These are phyloP conservation scores for Lanius ludovicianus DNA, from an alignment of 2,113 vertebrate genomes.

Conservation along the genomic window DNA sequence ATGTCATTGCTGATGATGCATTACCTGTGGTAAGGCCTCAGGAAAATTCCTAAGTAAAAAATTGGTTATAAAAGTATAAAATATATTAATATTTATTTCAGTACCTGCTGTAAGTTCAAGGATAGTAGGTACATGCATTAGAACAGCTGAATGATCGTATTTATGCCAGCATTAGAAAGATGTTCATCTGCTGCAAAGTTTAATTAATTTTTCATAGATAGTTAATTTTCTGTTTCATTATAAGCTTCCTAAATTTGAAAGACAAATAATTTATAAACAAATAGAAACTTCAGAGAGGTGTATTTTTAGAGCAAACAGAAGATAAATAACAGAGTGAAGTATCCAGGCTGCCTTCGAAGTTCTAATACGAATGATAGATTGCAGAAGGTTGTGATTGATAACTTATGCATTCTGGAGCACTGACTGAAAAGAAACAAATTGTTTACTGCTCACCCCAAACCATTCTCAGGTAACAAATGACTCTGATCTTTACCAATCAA, in stretches of 20 bases:
- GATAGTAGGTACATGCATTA: slow-evolving; percentile 58
- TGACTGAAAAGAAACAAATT: slow-evolving; percentile 74
- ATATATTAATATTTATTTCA: slow-evolving; percentile 73
- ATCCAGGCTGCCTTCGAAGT: slow-evolving; percentile 21
- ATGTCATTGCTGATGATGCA: slow-evolving; percentile 71
- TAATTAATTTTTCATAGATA: slow-evolving; percentile 73
- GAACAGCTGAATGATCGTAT: slow-evolving; percentile 15
- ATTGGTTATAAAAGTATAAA: slow-evolving; percentile 70
- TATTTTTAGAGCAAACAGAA: slow-evolving; percentile 69
- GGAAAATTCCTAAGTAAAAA: slow-evolving; percentile 71
- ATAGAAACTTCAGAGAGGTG: slow-evolving; percentile 61
- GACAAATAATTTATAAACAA: slow-evolving; percentile 75
- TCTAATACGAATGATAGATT: slow-evolving; percentile 62
- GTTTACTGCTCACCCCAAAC: slow-evolving; percentile 68
- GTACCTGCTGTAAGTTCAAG: slow-evolving; percentile 56
- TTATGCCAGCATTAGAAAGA: slow-evolving; percentile 44
- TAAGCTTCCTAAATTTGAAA: slow-evolving; percentile 68
- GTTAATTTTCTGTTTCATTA: slow-evolving; percentile 70
- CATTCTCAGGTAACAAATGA: slow-evolving; percentile 69
- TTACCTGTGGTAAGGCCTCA: slow-evolving; percentile 60
- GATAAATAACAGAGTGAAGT: slow-evolving; percentile 59
- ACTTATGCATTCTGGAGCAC: slow-evolving; percentile 38
- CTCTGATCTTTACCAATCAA: slow-evolving; percentile 64
- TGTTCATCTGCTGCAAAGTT: slow-evolving; percentile 47
- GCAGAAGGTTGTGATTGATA: slow-evolving; percentile 63